phyloP scores from a whole-genome alignment of 2,797 vertebrate genomes.

The Notoglanidium macrostoma region DNA sequence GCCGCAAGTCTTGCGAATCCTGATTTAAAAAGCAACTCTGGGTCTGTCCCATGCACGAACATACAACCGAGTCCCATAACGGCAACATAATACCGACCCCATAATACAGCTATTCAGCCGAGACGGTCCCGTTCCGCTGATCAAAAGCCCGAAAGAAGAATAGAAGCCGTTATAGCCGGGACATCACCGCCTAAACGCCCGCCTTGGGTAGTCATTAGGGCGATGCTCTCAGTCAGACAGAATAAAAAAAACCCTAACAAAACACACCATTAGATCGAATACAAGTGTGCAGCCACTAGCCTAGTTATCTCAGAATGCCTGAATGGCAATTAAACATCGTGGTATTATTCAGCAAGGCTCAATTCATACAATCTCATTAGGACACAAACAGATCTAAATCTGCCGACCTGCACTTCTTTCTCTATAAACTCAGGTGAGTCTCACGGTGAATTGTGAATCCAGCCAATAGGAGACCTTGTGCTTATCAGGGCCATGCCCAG shows the following conservation, averaged over 20 bases:
- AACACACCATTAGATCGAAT: neutral
- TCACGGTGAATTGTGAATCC: neutral
- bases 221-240: neutral
- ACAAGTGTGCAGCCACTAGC: neutral
- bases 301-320: neutral
- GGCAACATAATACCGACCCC: neutral
- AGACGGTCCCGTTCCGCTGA: constrained; percentile 6
- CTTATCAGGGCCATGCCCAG: neutral
- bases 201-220: neutral
- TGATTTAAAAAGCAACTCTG: neutral
- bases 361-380: neutral
- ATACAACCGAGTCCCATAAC: neutral
- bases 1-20: neutral
- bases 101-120: constrained; percentile 41
- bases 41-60: neutral
- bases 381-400: neutral
- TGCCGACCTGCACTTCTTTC: constrained; percentile 16
- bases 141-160: constrained; percentile 36
- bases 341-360: neutral
- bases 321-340: neutral
- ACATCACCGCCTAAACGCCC: neutral
- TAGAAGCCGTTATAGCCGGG: neutral
- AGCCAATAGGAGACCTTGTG: constrained; percentile 17
- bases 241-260: neutral
- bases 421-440: constrained; percentile 28